Base-by-base conservation (phyloP, 2,797 vertebrate genomes). In the Chanos chanos region DNA sequence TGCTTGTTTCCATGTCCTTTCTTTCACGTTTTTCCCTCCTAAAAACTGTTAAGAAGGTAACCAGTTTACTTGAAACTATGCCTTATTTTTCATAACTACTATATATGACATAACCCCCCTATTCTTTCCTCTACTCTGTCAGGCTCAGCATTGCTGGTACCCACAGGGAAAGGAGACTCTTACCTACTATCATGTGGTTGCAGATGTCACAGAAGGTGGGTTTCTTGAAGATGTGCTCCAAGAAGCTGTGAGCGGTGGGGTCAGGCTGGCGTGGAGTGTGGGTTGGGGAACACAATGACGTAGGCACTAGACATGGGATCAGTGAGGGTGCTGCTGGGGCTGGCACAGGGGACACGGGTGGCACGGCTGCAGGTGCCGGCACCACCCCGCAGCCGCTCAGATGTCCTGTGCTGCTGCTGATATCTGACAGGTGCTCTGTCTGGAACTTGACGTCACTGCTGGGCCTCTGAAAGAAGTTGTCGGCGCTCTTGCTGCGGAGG, bases 121-220 rank as follows among this genome's bases (percentile, higher is more conserved):
- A n/a, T n/a, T n/a, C n/a, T n/a, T n/a, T n/a, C n/a, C n/a, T n/a
- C n/a, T n/a, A n/a, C n/a, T n/a, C n/a, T n/a, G n/a, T n/a, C n/a
- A n/a, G n/a, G n/a, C n/a, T n/a, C n/a, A n/a, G n/a, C n/a, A n/a
- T n/a, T n/a, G n/a, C n/a, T n/a, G n/a, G n/a, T n/a, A 19, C 27
- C 25, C 9, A 18, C 3, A 13, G 10, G 9, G 8, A 25, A 44
- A 18, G 13, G 6, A 28, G 10, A 27, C 53, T 76, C 94, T 86
- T 94, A 99, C 97, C 97, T 87, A 99, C 94, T 71, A 99, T 99
- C 97, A 99, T 99, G 85, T 99, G 97, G 85, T 97, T 98, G 93
- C 97, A 99, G 85, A 97, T 83, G 0, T 99, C 97, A 4, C 97
- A 99, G 87, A 99, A 99, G 5, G 92, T 97, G 64, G 97, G 96